These are phyloP conservation scores for Microchirus variegatus DNA, from an alignment of 2,797 vertebrate genomes.

Conservation along the genomic window DNA sequence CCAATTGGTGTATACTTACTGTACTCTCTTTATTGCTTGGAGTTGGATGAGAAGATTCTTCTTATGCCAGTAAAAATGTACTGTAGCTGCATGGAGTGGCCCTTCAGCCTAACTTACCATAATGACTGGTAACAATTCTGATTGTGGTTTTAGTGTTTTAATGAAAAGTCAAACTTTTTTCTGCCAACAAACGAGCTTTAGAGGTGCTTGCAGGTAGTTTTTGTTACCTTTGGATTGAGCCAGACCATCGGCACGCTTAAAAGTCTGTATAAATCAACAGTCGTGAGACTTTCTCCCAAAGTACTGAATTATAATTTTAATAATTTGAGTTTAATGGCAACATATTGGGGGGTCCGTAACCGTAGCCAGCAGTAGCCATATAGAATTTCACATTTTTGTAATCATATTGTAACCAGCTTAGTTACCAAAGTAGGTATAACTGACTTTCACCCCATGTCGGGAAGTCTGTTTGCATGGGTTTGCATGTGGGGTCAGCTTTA, in stretches of 20 bases:
- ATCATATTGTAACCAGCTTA: slow-evolving; percentile 34
- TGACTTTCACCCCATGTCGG: slow-evolving; percentile 44
- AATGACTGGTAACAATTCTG: no score
- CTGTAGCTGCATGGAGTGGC: no score
- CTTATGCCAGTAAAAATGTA: no score
- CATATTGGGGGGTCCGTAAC: background rate
- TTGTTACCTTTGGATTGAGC: background rate
- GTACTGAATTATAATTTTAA: no score
- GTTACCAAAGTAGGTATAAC: slow-evolving; percentile 11
- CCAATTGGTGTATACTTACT: background rate
- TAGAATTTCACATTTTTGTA: slow-evolving; percentile 12
- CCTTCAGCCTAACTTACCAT: no score
- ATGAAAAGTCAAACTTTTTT: no score
- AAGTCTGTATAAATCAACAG: no score
- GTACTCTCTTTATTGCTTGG: background rate
- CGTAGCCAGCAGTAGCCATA: background rate
- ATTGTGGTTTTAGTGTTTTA: no score
- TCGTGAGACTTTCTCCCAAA: no score
- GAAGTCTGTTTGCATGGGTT: slow-evolving; percentile 61
- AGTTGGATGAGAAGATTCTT: background rate
- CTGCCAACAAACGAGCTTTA: background rate
- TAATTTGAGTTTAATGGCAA: no score
- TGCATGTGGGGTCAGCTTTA: slow-evolving; percentile 67
- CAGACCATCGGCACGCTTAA: background rate
- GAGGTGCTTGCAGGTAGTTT: background rate